Conservation (phyloP, 2,797 vertebrate species). For the Anolis apletophallus region DNA sequence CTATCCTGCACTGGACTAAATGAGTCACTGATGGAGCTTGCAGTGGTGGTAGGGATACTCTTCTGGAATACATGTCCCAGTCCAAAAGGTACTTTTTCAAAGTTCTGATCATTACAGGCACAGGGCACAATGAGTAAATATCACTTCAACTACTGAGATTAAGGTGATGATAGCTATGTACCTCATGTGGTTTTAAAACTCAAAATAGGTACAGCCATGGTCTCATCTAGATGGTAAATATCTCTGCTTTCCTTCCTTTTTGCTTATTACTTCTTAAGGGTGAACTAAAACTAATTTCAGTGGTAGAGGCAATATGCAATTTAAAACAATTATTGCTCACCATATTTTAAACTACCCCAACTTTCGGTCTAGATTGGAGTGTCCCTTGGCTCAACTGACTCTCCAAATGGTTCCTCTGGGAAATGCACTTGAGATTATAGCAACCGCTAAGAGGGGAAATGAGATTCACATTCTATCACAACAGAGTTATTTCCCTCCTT, state of each 20-base stretch:
- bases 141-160: conserved; percentile 48
- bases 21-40: no score
- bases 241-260: conserved; percentile 38
- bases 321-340: conserved; percentile 64
- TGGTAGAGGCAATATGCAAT: conserved; percentile 60
- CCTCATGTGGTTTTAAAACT: background rate
- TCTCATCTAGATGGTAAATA: background rate
- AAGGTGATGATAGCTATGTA: conserved; percentile 51
- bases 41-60: no score
- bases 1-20: no score
- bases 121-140: background rate
- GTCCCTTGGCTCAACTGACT: conserved; percentile 70
- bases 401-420: conserved; percentile 65
- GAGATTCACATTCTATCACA: conserved; percentile 71
- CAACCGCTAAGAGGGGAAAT: conserved; percentile 54
- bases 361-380: conserved; percentile 63
- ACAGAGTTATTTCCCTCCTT: conserved; percentile 76
- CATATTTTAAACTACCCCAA: conserved; percentile 63
- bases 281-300: conserved; percentile 51
- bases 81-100: background rate
- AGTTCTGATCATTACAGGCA: background rate
- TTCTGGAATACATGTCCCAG: background rate
- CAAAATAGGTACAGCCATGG: conserved; percentile 43
- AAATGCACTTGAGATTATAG: conserved; percentile 70
- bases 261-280: conserved; percentile 47